Conservation (phyloP, 2,888 invertebrate species). For the Polymixis flavicincta region DNA sequence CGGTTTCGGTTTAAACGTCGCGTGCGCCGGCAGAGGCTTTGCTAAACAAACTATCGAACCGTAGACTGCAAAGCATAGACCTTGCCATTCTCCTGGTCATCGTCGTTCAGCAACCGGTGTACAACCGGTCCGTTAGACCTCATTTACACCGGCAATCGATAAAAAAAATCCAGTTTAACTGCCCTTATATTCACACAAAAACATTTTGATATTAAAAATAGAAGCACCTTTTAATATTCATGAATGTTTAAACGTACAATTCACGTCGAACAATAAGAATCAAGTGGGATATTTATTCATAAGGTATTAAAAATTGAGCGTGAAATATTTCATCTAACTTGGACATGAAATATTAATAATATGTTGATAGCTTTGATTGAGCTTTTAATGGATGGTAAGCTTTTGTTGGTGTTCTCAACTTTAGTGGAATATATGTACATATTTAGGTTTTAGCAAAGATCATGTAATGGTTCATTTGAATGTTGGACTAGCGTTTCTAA, state of each 20-base stretch:
- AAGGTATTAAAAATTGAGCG: constrained; percentile 40
- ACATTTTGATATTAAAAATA: constrained; percentile 8
- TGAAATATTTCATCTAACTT: constrained; percentile 55
- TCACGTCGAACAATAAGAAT: constrained; percentile 42
- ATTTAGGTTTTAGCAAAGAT: neutral
- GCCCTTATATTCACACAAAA: constrained; percentile 11
- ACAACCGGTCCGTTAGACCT: constrained; percentile 69
- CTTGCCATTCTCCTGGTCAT: constrained; percentile 72
- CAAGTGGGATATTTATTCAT: constrained; percentile 46
- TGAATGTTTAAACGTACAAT: constrained; percentile 37
- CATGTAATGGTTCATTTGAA: neutral
- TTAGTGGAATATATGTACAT: constrained; percentile 4
- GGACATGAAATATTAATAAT: constrained; percentile 51
- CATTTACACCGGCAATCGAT: constrained; percentile 67
- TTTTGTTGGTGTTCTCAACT: constrained; percentile 13
- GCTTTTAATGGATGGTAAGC: constrained; percentile 25
- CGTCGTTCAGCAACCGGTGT: constrained; percentile 45
- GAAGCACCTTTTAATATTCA: constrained; percentile 37
- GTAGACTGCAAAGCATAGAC: constrained; percentile 55
- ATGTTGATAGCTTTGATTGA: constrained; percentile 53
- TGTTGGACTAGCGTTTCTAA: neutral
- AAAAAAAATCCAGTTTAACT: constrained; percentile 20
- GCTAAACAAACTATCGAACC: constrained; percentile 71
- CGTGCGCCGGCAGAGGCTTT: constrained; percentile 75
- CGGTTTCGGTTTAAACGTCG: constrained; percentile 56